A percentile compares a stretch with the other conserved stretches of the same genome.
phyloP scores from a whole-genome alignment of 2,888 invertebrate genomes.

The Rotaria macrura region DNA sequence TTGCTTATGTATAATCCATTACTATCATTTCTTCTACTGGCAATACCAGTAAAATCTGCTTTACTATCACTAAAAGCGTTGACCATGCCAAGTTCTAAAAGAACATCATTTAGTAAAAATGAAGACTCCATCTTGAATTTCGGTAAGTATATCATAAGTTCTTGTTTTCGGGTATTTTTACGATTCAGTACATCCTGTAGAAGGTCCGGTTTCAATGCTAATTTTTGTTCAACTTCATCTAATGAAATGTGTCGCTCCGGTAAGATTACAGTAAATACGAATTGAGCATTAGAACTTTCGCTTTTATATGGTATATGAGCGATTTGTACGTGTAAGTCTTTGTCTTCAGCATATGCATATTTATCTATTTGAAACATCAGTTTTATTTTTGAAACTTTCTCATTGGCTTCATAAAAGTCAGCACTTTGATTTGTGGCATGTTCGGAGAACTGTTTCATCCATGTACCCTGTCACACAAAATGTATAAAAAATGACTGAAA shows the following conservation, averaged over 20 bases:
- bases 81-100: conserved; percentile 13
- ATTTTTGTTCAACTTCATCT: conserved; percentile 16
- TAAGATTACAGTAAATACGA: conserved; percentile 25
- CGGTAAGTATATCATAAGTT: conserved; percentile 25
- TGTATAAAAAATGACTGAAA: too few relatives aligned
- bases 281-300: not conserved
- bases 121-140: conserved; percentile 30
- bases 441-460: conserved; percentile 22
- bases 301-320: conserved; percentile 25
- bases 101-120: conserved; percentile 11
- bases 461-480: not conserved
- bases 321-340: conserved; percentile 12
- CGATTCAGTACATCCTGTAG: not conserved
- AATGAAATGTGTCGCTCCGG: conserved; percentile 20
- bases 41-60: conserved; percentile 43
- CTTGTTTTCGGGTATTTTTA: not conserved
- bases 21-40: not conserved
- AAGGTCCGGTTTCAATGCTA: not conserved
- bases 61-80: conserved; percentile 22
- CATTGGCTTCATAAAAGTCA: conserved; percentile 16
- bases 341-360: conserved; percentile 1
- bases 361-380: conserved; percentile 23
- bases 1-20: conserved; percentile 39
- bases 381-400: not conserved
- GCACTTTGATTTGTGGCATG: not conserved